Evolutionary conservation across 2,888 invertebrate species (phyloP).

Genomic region (Drosophila picticornis): DNA sequence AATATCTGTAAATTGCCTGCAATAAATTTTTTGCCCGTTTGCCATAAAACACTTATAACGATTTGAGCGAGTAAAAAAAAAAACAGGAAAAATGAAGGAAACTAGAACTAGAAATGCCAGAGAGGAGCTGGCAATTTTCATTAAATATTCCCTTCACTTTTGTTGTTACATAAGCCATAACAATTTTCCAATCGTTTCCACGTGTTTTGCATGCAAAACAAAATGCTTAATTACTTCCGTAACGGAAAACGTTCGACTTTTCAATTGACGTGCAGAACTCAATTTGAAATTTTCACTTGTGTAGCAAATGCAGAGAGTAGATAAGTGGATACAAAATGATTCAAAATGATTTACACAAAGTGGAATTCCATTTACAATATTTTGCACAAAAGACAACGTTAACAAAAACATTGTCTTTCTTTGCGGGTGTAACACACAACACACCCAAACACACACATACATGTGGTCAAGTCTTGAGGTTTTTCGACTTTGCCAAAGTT

Average conservation of each 20-base stretch:
- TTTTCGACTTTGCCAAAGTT: conserved; percentile 50
- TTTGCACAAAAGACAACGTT: conserved; percentile 30
- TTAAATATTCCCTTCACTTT: conserved; percentile 22
- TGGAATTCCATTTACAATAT: conserved; percentile 56
- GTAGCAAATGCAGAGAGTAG: conserved; percentile 6
- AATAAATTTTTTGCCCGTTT: conserved; percentile 74
- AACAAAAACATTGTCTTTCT: conserved; percentile 69
- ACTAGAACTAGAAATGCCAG: conserved; percentile 10
- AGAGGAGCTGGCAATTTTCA: conserved; percentile 39
- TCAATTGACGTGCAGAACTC: conserved; percentile 50
- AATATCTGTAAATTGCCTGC: conserved; percentile 75
- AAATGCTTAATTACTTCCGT: conserved; percentile 75
- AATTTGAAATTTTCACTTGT: conserved; percentile 37
- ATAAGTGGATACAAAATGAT: conserved; percentile 27
- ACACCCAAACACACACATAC: conserved; percentile 15
- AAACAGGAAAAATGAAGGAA: conserved; percentile 7
- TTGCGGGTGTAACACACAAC: conserved; percentile 11
- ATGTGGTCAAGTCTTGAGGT: conserved; percentile 31
- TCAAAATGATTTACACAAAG: conserved; percentile 44
- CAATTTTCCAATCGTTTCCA: conserved; percentile 66
- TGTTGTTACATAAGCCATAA: conserved; percentile 52
- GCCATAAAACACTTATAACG: conserved; percentile 79
- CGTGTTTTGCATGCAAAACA: conserved; percentile 37
- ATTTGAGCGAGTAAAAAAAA: conserved; percentile 52
- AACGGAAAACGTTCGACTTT: conserved; percentile 18